Evolutionary conservation across 2,888 invertebrate species (phyloP), one percentile per base, ranked within the genome.

Genomic region (Hemicrepidius hirtus): DNA sequence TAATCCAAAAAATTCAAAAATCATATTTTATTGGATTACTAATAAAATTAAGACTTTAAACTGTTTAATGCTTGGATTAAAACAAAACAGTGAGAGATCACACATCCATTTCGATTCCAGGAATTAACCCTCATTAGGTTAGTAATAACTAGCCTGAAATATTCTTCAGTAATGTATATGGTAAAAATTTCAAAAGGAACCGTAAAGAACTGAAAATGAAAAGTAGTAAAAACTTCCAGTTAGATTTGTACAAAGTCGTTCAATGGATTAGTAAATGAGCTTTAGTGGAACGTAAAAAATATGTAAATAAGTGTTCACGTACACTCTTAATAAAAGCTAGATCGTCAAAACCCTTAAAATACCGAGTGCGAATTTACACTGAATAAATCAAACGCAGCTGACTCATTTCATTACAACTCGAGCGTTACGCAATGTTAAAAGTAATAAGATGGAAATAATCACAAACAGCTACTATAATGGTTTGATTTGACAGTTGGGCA

Each of bases 161-260:
- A 49, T 63, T 63, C 37, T 67, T 10, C 60, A 20, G 62, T 55
- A 69, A 69, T 69, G 63, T 69, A 55, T 69, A 69, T 69, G 69
- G 62, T 62, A 68, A 68, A 62, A 10, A 35, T 24, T n/a, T 57
- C 60, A 7, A 18, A 60, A 16, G 50, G 20, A 53, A 46, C 21
- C 28, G 41, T 41, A 62, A 24, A 20, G 44, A 64, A 10, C 63
- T 57, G 41, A 44, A 64, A 70, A 70, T 70, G 44, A 44, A 64
- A 64, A 44, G 63, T 55, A 65, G 20, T 32, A 66, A 62, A 71
- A 71, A 53, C 41, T 41, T 21, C 41, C 46, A 62, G 53, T 62
- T 32, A 57, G 70, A 60, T 35, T 64, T 46, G 55, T 41, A 53
- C 46, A 59, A 55, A 16, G 21, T 44, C 41, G 64, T 40, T 64